Evolutionary conservation across 1,140 invertebrate genomes (phyloP), one percentile per base, ranked within the genome.

Genomic region (Macrocentrus cingulum): DNA sequence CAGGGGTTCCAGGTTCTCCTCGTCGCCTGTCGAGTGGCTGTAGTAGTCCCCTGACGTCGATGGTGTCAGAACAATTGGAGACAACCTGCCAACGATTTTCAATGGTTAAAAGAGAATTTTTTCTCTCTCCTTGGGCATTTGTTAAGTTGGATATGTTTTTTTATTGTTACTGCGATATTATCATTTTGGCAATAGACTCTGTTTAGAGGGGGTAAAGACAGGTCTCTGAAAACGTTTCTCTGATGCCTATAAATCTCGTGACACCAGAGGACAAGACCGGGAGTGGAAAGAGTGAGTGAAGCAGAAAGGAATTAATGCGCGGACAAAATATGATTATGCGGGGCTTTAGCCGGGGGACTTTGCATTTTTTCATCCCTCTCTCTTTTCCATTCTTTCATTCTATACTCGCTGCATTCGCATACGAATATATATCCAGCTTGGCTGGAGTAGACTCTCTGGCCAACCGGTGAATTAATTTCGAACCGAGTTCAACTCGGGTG

Each of bases 1-100:
- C 32, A 32, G 51, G 18, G 77, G 76, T 19, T 79, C 76, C 2
- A 79, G 64, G 39, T 80, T 80, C 42, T 80, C 77, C 22, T 80
- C 77, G 52, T 80, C 76, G 3, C 76, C 77, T 18, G 66, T 66
- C 0, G 68, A 63, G 11, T 60, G 64, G 0, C 57, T 54, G 52
- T 76, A 79, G 20, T 71, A 79, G 11, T 73, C 67, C 11, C 54
- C 61, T 0, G 73, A 73, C 0, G 63, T 59, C 1, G 69, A 54
- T n/a, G 66, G 71, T 15, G 53, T 49, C 2, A 51, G 16, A 9
- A 67, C 64, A 15, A 69, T 76, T 1, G 76, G 75, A 1, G 76
- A 77, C 3, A 78, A 56, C 62, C 77, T 80, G 64, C 1, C 60
- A 46, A 39, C 11, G 49, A 19, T 36, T 25, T 16, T 6, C 16